Base-by-base conservation (phyloP, 2,888 invertebrate species). In the Drosophila peninsularis region DNA sequence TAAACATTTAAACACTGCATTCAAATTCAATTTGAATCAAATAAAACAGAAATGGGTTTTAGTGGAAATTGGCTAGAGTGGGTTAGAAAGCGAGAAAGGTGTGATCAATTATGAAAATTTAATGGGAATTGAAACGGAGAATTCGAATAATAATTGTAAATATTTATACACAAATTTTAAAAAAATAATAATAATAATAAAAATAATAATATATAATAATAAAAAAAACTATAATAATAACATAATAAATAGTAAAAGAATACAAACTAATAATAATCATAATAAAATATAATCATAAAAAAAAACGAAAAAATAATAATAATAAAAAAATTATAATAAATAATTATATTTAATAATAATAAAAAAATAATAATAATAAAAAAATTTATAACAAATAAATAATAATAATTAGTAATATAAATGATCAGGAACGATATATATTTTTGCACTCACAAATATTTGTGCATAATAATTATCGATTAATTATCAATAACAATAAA, bases 1-100 rank as follows among this genome's bases (percentile, higher is more conserved):
- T 61, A 13, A 3, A 3, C n/a, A 47, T 52, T 61, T 50, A 74
- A 70, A 56, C 49, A 49, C 32, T 53, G 30, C 42, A 55, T 37
- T 54, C 30, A 42, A 44, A 27, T 45, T 32, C 19, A 17, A 55
- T 36, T 17, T 50, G 39, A 54, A 42, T n/a, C 5, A 13, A 19
- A 13, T 34, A 19, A 6, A 11, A 27, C 13, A 13, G 6, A 37
- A 21, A 49, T 11, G 0, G n/a, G n/a, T 2, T 7, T 49, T 49
- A 32, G 9, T 13, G 7, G 13, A 14, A 50, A 50, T 21, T 14
- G 9, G 9, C n/a, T 7, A 4, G 9, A 24, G 14, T 21, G 2
- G 3, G 7, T 11, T 19, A 17, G 30, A 30, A 47, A 30, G 19
- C 13, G 13, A 10, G 3, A 4, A 10, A 37, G 19, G 24, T 24